Evolutionary conservation across 2,113 vertebrate genomes (phyloP).

Genomic region (Dicentrarchus labrax): DNA sequence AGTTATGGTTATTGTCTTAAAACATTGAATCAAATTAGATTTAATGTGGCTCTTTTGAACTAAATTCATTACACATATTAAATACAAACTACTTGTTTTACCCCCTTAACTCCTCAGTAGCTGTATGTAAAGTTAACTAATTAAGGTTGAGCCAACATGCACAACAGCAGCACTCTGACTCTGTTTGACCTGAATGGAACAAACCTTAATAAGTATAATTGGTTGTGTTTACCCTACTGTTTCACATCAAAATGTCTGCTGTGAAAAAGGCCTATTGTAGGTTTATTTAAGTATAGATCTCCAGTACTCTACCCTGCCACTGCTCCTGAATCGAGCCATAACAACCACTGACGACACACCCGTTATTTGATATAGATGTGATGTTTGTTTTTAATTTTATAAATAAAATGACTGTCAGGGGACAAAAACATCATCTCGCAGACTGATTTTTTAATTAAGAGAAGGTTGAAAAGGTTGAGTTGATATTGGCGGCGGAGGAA

Average conservation of each 20-base stretch:
- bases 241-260: no score
- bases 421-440: not conserved
- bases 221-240: no score
- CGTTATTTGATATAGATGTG: not conserved
- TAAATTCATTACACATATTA: not conserved
- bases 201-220: no score
- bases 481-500: not conserved
- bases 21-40: not conserved
- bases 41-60: not conserved
- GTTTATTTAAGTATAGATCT: no score
- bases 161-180: no score
- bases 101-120: no score
- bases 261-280: no score
- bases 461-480: not conserved
- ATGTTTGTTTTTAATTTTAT: constrained; percentile 17
- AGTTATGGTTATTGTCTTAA: not conserved
- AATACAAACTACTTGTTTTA: not conserved
- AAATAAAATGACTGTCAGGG: not conserved
- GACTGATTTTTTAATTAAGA: not conserved
- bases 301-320: no score
- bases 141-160: no score
- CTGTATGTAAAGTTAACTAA: no score
- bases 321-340: not conserved
- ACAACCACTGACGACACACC: not conserved
- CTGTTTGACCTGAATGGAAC: no score